Base-by-base conservation (phyloP, 2,888 invertebrate species). In the Zootermopsis nevadensis region DNA sequence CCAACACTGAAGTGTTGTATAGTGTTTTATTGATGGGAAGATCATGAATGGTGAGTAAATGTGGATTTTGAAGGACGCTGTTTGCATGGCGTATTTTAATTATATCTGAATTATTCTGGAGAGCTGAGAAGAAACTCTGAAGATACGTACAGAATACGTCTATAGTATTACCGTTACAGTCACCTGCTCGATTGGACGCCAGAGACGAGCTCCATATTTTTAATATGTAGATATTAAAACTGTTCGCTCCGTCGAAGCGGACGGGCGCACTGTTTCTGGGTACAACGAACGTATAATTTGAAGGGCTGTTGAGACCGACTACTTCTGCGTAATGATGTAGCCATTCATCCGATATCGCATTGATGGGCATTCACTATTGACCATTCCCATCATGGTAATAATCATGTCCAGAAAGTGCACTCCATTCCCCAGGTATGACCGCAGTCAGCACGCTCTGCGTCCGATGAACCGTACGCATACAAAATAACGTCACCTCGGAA, bases 331-430 rank as follows among this genome's bases (percentile, higher is more conserved):
- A 76, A 76, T 76, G 76, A 77, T 77, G 48, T 77, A 77, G 77
- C 48, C 48, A 77, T 77, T 77, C 77, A 77, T 77, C 48, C 77
- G 48, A 77, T 76, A 48, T 48, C 48, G 48, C 77, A 48, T 53
- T 77, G 77, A 77, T 77, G 77, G 77, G 48, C 48, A 77, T 77
- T 77, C 77, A 48, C 48, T 53, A 48, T 77, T 77, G 48, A 77
- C 77, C 42, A 30, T 12, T 30, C 12, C 48, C 77, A 77, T 77
- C 77, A 31, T 48, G 77, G 76, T 76, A 76, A 76, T 76, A 76
- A 76, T 76, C 76, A n/a, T 48, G 48, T 77, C 48, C 77, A 35
- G 10, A 19, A 27, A 67, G 27, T 27, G 67, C 67, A 67, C 67
- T 67, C 7, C 38, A 30, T 3, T 33, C 22, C 74, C 35, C 53